A percentile compares a stretch with the other conserved stretches of the same genome.
Evolutionary conservation across 2,113 vertebrate genomes (phyloP).

Genomic region (Stegostoma tigrinum): DNA sequence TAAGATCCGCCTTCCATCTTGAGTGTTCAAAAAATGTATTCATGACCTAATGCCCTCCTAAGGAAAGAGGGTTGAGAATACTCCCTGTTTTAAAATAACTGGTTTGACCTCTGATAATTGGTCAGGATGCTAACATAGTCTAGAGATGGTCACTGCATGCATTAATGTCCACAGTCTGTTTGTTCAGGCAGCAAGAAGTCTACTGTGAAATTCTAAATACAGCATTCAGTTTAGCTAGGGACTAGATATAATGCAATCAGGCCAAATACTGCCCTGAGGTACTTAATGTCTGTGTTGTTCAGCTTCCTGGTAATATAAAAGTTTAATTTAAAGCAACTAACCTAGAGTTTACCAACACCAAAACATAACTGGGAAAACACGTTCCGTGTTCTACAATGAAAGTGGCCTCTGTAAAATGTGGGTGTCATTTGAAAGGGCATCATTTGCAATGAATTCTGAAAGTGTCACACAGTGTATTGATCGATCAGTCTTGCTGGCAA

Average conservation of each 20-base stretch:
- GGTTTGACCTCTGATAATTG: slow-evolving; percentile 21
- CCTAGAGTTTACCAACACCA: neutral
- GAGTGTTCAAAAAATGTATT: slow-evolving; percentile 3
- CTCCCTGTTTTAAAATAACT: slow-evolving; percentile 17
- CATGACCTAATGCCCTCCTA: neutral
- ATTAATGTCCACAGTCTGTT: neutral
- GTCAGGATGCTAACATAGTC: neutral
- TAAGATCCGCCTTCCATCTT: neutral
- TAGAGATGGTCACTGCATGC: neutral
- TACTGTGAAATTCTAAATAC: slow-evolving; percentile 13
- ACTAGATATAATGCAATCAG: slow-evolving; percentile 20
- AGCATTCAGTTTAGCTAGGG: neutral
- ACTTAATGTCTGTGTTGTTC: neutral
- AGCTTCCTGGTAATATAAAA: slow-evolving; percentile 21
- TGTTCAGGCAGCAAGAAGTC: neutral
- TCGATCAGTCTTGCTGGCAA: slow-evolving; percentile 78
- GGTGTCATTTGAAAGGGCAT: slow-evolving; percentile 64
- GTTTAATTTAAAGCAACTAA: slow-evolving; percentile 13
- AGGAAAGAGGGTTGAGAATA: neutral
- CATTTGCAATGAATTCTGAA: slow-evolving; percentile 63
- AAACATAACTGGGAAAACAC: slow-evolving; percentile 44
- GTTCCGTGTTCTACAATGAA: slow-evolving; percentile 48
- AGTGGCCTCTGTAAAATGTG: slow-evolving; percentile 55
- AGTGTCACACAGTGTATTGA: slow-evolving; percentile 74
- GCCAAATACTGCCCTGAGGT: neutral